phyloP scores from a whole-genome alignment of 2,797 vertebrate species.

The Xiphophorus birchmanni region DNA sequence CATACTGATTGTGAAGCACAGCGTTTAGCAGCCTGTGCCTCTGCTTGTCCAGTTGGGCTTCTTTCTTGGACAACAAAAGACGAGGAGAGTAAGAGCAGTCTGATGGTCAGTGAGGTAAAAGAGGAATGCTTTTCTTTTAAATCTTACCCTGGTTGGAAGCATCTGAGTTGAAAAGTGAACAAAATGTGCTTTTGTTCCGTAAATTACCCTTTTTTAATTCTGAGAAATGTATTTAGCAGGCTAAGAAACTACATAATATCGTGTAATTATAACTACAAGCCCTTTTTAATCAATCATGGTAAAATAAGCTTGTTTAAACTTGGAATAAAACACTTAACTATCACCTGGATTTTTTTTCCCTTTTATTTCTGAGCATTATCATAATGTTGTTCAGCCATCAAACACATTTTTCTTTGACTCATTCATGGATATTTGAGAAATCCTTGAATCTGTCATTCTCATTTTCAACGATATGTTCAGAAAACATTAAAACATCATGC shows the following conservation, averaged over 20 bases:
- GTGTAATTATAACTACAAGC: not conserved
- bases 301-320: not conserved
- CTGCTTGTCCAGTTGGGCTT: constrained; percentile 38
- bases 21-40: constrained; percentile 23
- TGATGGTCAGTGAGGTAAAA: constrained; percentile 29
- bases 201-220: not conserved
- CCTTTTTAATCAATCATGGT: not conserved
- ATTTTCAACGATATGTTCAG: too few species aligned
- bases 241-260: not conserved
- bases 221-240: constrained; percentile 9
- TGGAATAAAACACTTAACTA: not conserved
- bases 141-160: constrained; percentile 14
- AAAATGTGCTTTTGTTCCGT: constrained; percentile 12
- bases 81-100: constrained; percentile 25
- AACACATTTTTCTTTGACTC: too few species aligned
- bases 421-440: too few species aligned
- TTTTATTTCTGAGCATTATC: too few species aligned
- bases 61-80: constrained; percentile 22
- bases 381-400: too few species aligned
- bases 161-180: constrained; percentile 19
- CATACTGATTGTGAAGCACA: constrained; percentile 53
- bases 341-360: not conserved
- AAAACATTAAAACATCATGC: too few species aligned
- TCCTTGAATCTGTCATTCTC: too few species aligned
- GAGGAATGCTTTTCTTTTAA: constrained; percentile 29